Base-by-base conservation (phyloP, 2,113 vertebrate genomes). In the Cyphotilapia sp. region DNA sequence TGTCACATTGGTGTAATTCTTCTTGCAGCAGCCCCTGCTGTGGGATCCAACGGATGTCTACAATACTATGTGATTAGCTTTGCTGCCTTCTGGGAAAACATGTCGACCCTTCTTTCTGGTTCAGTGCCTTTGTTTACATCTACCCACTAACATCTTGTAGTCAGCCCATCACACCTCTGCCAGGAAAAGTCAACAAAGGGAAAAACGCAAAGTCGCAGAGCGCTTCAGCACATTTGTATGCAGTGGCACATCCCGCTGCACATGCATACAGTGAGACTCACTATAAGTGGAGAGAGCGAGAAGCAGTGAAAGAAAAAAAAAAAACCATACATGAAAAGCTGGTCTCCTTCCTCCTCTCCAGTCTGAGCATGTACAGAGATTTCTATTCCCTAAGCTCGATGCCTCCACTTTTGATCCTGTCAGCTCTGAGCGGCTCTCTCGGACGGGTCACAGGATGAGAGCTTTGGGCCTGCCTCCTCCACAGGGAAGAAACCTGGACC, bases 331-430 rank as follows among this genome's bases (percentile, higher is more conserved):
- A 86, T 84, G 53, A 91, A 90, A 83, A 78, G 80, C 85, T 69
- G 40, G 49, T 51, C 71, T 90, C 81, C 33, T 87, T 47, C 88
- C 86, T 91, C 14, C 47, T 94, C 87, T 63, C 82, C 80, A 93
- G 88, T 90, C 90, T 81, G 85, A 92, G 85, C 92, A 87, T 88
- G 87, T 35, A 59, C 84, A 61, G 69, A 54, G 80, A 42, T 85
- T 56, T 87, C 89, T 85, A 76, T 88, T 88, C 93, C 92, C 86
- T 45, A 47, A 91, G 93, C 88, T 87, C 84, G 4, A 27, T 81
- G 84, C 89, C 56, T 93, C 81, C 45, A 82, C 87, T 89, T 93
- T 91, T 95, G 93, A 95, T 94, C 88, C 80, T 61, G 89, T 91
- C 92, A 83, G 93, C 92, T 93, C 89, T 12, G 87, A 81, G 24